phyloP scores from a whole-genome alignment of 1,140 invertebrate genomes.

The Papilio polytes region DNA sequence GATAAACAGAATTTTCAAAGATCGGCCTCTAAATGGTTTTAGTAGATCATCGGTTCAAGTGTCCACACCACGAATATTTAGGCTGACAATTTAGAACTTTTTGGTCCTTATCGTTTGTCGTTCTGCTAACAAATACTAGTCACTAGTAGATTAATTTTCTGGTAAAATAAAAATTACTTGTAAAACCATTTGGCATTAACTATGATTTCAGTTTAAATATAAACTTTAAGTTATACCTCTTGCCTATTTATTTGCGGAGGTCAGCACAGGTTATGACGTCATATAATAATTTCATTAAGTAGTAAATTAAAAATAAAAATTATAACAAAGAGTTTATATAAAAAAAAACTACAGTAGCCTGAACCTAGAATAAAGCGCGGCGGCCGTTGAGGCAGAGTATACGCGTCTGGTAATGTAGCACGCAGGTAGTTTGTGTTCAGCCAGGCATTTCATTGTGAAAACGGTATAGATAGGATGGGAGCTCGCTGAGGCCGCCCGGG shows the following conservation, averaged over 20 bases:
- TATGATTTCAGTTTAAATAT: background rate
- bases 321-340: background rate
- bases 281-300: background rate
- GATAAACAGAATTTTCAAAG: background rate
- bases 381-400: slow-evolving; percentile 40
- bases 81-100: background rate
- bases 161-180: too few species aligned
- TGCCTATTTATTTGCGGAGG: too few species aligned
- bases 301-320: background rate
- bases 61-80: too few species aligned
- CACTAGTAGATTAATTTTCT: background rate
- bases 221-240: too few species aligned
- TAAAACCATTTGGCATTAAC: background rate
- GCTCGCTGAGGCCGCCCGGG: slow-evolving; percentile 75
- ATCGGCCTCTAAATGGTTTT: background rate
- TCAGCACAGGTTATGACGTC: background rate
- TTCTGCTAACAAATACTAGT: background rate
- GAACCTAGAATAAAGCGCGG: slow-evolving; percentile 17
- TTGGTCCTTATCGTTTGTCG: background rate
- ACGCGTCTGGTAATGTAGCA: slow-evolving; percentile 68
- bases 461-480: slow-evolving; percentile 72
- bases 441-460: slow-evolving; percentile 76
- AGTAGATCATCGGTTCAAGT: background rate
- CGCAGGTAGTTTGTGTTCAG: slow-evolving; percentile 71
- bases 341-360: background rate